These are phyloP conservation scores for Montipora efflorescens DNA, from an alignment of 64 coral and sea anemone species.

Conservation along the genomic window DNA sequence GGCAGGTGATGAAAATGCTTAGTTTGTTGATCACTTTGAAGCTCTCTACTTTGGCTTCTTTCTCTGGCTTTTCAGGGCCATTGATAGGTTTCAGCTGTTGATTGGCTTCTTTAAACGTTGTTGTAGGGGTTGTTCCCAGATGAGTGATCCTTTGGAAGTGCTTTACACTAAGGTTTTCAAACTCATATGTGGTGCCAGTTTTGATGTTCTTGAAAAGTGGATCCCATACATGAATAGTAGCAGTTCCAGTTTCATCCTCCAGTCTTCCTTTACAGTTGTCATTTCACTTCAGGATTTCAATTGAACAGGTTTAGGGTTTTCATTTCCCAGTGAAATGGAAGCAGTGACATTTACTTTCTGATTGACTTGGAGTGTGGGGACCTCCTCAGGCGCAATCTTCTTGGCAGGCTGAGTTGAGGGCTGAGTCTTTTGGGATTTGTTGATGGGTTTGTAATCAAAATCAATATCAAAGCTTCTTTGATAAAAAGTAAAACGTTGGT, in stretches of 20 bases:
- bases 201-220: constrained; percentile 14
- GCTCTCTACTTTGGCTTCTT: neutral
- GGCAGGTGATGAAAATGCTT: constrained; percentile 51
- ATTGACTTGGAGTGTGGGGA: constrained; percentile 40
- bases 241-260: constrained; percentile 49
- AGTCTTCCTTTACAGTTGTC: constrained; percentile 55
- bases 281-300: constrained; percentile 20
- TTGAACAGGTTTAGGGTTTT: constrained; percentile 41
- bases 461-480: constrained; percentile 51
- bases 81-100: constrained; percentile 15
- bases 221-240: constrained; percentile 34
- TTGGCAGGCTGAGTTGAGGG: constrained; percentile 4
- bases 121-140: constrained; percentile 15
- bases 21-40: constrained; percentile 42
- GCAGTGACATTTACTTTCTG: constrained; percentile 59
- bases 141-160: constrained; percentile 25
- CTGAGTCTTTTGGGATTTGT: neutral
- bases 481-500: too few relatives aligned
- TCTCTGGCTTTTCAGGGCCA: constrained; percentile 25
- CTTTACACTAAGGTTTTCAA: constrained; percentile 56
- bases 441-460: constrained; percentile 8
- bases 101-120: constrained; percentile 32
- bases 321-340: constrained; percentile 45
- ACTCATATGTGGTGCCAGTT: constrained; percentile 39
- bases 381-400: constrained; percentile 15